Base-by-base conservation (phyloP, 2,888 invertebrate genomes). In the Rhabditoides inermis region DNA sequence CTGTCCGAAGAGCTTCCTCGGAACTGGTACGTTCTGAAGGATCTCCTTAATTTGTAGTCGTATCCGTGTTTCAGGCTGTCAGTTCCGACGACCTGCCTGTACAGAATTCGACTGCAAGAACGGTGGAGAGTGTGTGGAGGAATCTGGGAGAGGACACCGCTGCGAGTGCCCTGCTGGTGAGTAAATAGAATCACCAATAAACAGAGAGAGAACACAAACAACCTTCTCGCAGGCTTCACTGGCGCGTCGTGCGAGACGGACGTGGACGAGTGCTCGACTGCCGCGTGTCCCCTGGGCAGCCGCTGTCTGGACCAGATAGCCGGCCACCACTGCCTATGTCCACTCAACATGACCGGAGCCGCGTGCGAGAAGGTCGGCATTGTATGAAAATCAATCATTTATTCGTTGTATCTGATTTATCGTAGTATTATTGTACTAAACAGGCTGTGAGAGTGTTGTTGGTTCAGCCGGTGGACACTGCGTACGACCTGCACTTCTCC, bases 401-500 rank as follows among this genome's bases (percentile, higher is more conserved):
- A 32, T 32, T 32, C 15, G 10, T 32, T 32, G n/a, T n/a, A n/a
- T n/a, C n/a, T n/a, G n/a, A n/a, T n/a, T n/a, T n/a, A n/a, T n/a
- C n/a, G n/a, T n/a, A n/a, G n/a, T n/a, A n/a, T n/a, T n/a, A n/a
- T n/a, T n/a, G n/a, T n/a, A n/a, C n/a, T n/a, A n/a, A n/a, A n/a
- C n/a, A n/a, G n/a, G n/a, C n/a, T n/a, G n/a, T n/a, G n/a, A n/a
- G n/a, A n/a, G n/a, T n/a, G n/a, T n/a, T n/a, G n/a, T n/a, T n/a
- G n/a, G 12, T 26, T 18, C 45, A 60, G 83, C 86, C 59, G 58
- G 88, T 94, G 68, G 90, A 90, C 79, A 88, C 90, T n/a, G 90
- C 94, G 79, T 95, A 94, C 78, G 94, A 95, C 77, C 81, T 95
- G 10, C 89, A 88, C 83, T 91, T 95, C 79, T 88, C 89, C 72